Conservation (phyloP, 2,888 invertebrate species). For the Rhingia rostrata region DNA sequence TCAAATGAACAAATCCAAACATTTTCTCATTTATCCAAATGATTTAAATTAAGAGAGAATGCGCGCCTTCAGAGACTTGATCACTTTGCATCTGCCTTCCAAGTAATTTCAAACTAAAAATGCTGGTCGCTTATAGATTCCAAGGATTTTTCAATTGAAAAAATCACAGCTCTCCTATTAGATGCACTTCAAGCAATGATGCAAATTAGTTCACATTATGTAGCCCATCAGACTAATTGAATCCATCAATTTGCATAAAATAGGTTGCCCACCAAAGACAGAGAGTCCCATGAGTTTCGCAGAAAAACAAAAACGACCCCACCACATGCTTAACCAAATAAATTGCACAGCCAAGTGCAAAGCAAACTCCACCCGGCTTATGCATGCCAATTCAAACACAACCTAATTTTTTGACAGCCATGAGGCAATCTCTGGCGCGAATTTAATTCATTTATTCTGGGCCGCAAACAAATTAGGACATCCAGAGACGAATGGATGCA, state of each 20-base stretch:
- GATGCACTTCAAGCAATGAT: conserved; percentile 3
- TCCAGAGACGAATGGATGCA: conserved; percentile 26
- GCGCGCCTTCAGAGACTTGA: not conserved
- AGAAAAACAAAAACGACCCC: not conserved
- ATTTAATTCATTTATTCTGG: conserved; percentile 42
- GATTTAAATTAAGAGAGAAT: too few relatives aligned
- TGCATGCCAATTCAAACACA: conserved; percentile 44
- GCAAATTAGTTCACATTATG: conserved; percentile 36
- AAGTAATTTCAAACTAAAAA: not conserved
- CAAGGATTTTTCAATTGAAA: conserved; percentile 36
- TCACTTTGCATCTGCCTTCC: not conserved
- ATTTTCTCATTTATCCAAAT: too few relatives aligned
- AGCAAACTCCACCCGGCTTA: conserved; percentile 2
- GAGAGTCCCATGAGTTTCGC: conserved; percentile 19
- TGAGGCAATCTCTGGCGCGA: conserved; percentile 18
- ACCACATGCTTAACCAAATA: conserved; percentile 48
- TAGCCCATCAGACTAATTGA: conserved; percentile 47
- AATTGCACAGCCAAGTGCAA: conserved; percentile 53
- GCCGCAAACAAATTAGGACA: conserved; percentile 49
- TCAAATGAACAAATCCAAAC: too few relatives aligned
- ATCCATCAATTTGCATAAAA: conserved; percentile 44
- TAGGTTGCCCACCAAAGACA: conserved; percentile 7
- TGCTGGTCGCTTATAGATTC: not conserved
- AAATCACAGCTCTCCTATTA: conserved; percentile 25
- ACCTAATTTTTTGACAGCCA: conserved; percentile 41